Evolutionary conservation across 2,888 invertebrate species (phyloP).

Genomic region (Muscina levida): DNA sequence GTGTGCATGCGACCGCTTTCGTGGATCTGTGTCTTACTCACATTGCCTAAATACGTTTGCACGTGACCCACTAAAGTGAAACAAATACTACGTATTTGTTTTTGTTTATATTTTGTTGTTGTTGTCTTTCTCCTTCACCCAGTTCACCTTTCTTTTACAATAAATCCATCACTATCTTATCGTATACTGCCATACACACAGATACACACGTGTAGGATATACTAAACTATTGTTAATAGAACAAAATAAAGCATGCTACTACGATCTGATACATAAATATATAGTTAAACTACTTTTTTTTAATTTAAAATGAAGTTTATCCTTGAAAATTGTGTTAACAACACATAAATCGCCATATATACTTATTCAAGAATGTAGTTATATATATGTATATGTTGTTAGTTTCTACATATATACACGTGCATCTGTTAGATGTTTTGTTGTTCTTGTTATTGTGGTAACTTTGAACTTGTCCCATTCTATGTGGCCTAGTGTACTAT

Average conservation of each 20-base stretch:
- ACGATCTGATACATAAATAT: constrained; percentile 20
- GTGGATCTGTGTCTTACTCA: constrained; percentile 1
- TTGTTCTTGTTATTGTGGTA: constrained; percentile 22
- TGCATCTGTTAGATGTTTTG: constrained; percentile 59
- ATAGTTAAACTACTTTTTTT: background rate
- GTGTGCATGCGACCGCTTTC: constrained; percentile 3
- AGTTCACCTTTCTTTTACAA: constrained; percentile 39
- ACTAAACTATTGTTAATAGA: no score
- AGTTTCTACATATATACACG: constrained; percentile 24
- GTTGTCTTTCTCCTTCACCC: background rate
- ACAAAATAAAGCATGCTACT: no score
- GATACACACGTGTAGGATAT: no score
- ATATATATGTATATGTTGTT: no score
- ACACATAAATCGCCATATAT: constrained; percentile 12
- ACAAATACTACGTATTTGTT: constrained; percentile 47
- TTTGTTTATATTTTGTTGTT: constrained; percentile 56
- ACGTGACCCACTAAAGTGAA: constrained; percentile 67
- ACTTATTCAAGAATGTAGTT: no score
- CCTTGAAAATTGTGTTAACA: constrained; percentile 28
- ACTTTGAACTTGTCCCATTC: constrained; percentile 40
- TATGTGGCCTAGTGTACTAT: background rate
- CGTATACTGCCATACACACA: no score
- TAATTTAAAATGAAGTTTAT: constrained; percentile 28
- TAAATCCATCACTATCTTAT: constrained; percentile 11
- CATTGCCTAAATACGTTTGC: constrained; percentile 63